Conservation (phyloP, 2,888 invertebrate species). For the Hirudinaria manillensis region DNA sequence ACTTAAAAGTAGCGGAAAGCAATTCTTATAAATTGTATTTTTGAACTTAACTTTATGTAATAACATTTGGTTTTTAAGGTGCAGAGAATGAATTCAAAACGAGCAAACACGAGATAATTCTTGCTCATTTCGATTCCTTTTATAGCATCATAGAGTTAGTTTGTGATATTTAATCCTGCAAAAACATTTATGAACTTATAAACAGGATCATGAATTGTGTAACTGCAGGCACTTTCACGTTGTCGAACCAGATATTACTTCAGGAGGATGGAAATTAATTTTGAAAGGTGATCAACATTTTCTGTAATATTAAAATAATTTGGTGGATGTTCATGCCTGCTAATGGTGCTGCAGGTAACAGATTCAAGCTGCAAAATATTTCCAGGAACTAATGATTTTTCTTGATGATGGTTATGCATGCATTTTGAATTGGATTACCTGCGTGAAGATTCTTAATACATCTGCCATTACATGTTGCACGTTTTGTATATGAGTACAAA, state of each 20-base stretch:
- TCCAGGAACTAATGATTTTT: too few relatives aligned
- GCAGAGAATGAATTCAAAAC: not conserved
- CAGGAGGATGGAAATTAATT: not conserved
- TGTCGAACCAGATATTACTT: not conserved
- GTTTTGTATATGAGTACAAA: too few relatives aligned
- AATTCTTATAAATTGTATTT: not conserved
- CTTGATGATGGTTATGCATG: too few relatives aligned
- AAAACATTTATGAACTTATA: not conserved
- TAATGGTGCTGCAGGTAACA: too few relatives aligned
- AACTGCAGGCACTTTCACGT: conserved; percentile 3
- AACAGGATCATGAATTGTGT: conserved; percentile 2
- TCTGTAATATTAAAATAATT: too few relatives aligned
- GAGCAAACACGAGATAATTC: not conserved
- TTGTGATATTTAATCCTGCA: conserved; percentile 9
- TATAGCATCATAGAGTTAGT: conserved; percentile 15
- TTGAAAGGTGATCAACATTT: not conserved
- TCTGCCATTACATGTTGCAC: too few relatives aligned
- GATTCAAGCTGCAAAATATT: too few relatives aligned
- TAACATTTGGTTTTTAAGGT: not conserved
- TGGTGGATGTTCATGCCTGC: too few relatives aligned
- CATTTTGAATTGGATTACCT: too few relatives aligned
- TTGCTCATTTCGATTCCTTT: conserved; percentile 16
- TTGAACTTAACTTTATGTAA: not conserved
- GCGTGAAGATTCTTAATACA: too few relatives aligned
- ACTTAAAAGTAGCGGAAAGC: conserved; percentile 44